Percentiles rank a stretch among this genome's conserved stretches.
Evolutionary conservation across 2,888 invertebrate species (phyloP).

Genomic region (Eucriotettix oculatus): DNA sequence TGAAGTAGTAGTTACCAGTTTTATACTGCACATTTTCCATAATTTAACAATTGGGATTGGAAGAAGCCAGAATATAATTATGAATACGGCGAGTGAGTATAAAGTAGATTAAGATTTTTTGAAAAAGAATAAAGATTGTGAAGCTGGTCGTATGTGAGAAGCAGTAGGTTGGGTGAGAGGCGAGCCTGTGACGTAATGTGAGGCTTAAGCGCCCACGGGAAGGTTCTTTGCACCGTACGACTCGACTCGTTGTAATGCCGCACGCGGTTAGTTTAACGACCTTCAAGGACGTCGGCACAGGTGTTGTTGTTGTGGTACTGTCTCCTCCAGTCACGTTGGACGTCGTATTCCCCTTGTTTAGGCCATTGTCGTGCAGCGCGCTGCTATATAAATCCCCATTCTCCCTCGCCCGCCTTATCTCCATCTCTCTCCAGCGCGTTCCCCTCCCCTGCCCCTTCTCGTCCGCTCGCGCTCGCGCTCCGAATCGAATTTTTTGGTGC

Average conservation of each 20-base stretch:
- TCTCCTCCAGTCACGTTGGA: neutral
- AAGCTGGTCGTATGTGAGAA: no score
- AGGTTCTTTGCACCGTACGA: no score
- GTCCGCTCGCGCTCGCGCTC: neutral
- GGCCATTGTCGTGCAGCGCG: neutral
- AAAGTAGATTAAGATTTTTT: no score
- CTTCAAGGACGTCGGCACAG: conserved; percentile 7
- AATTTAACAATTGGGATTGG: no score
- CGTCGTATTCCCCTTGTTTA: neutral
- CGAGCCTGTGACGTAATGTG: no score
- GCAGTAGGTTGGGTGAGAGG: no score
- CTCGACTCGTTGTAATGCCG: neutral
- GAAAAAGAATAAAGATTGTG: no score
- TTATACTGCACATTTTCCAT: no score
- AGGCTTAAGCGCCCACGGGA: no score
- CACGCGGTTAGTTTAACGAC: conserved; percentile 3
- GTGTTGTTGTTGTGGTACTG: conserved; percentile 1
- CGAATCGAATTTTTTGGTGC: neutral
- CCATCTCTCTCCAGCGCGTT: neutral
- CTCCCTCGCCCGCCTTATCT: neutral
- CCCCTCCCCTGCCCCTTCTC: neutral
- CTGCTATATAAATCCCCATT: neutral
- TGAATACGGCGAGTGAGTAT: no score
- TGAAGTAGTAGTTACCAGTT: no score
- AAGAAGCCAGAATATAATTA: no score